phyloP scores from a whole-genome alignment of 2,888 invertebrate species.

The Sinohyriopsis cumingii region DNA sequence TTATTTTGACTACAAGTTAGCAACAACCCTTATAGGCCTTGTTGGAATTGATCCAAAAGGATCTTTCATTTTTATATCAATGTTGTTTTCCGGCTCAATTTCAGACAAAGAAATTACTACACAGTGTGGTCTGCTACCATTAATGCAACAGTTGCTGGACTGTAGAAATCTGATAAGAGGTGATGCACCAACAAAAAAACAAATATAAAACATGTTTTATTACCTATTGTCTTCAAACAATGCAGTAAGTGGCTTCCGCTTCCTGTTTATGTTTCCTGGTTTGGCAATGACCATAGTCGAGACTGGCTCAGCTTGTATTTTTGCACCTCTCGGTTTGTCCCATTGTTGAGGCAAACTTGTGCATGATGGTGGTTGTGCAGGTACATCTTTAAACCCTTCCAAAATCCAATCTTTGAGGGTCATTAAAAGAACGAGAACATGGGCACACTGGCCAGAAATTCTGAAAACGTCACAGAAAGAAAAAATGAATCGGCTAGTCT shows the following conservation, averaged over 20 bases:
- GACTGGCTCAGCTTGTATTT: conserved; percentile 18
- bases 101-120: conserved; percentile 27
- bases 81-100: conserved; percentile 21
- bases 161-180: conserved; percentile 4
- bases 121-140: conserved; percentile 16
- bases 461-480: too few species aligned
- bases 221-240: conserved; percentile 18
- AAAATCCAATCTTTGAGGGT: conserved; percentile 11
- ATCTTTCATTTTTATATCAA: conserved; percentile 28
- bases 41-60: too few species aligned
- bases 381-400: conserved; percentile 6
- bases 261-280: conserved; percentile 11
- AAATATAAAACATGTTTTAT: background rate
- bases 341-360: conserved; percentile 15
- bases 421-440: too few species aligned
- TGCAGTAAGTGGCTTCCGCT: conserved; percentile 13
- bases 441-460: conserved; percentile 10
- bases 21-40: conserved; percentile 27
- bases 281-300: too few species aligned
- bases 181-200: conserved; percentile 6
- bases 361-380: conserved; percentile 9
- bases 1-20: conserved; percentile 39
- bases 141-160: conserved; percentile 11
- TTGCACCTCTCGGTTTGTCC: conserved; percentile 4
- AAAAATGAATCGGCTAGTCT: too few species aligned